Conservation (phyloP, 1,140 invertebrate genomes). For the Semibalanus balanoides region DNA sequence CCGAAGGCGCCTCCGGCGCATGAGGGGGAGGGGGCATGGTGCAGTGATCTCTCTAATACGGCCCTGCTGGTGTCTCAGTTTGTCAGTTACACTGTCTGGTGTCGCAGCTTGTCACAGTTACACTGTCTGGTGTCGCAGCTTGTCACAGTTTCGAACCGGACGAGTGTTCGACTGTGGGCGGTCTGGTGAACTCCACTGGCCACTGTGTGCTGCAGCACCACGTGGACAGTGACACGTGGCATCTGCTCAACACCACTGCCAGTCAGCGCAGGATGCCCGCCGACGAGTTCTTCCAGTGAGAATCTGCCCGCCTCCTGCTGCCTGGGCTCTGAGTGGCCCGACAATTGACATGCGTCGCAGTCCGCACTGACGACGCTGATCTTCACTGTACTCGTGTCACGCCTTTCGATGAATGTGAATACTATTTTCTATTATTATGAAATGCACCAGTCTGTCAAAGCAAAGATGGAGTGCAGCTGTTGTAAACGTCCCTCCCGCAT, state of each 20-base stretch:
- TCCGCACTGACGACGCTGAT: too few species aligned
- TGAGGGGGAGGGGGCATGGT: too few species aligned
- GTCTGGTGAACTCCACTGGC: constrained; percentile 26
- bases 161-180: constrained; percentile 27
- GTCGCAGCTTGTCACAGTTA: too few species aligned
- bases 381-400: not conserved
- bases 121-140: constrained; percentile 30
- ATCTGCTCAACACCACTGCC: constrained; percentile 37
- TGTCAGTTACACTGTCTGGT: not conserved
- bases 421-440: too few species aligned
- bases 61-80: too few species aligned
- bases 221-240: constrained; percentile 14
- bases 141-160: constrained; percentile 26
- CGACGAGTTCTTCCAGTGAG: constrained; percentile 22
- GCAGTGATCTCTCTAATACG: too few species aligned
- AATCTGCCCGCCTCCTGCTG: not conserved
- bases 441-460: too few species aligned
- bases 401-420: too few species aligned
- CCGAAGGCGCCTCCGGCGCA: too few species aligned
- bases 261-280: constrained; percentile 19
- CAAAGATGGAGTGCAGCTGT: too few species aligned
- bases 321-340: not conserved
- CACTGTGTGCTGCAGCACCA: constrained; percentile 27
- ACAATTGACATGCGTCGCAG: not conserved
- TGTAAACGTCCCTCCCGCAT: too few species aligned